Base-by-base conservation (phyloP, 2,888 invertebrate species). In the Tolmerus cingulatus region DNA sequence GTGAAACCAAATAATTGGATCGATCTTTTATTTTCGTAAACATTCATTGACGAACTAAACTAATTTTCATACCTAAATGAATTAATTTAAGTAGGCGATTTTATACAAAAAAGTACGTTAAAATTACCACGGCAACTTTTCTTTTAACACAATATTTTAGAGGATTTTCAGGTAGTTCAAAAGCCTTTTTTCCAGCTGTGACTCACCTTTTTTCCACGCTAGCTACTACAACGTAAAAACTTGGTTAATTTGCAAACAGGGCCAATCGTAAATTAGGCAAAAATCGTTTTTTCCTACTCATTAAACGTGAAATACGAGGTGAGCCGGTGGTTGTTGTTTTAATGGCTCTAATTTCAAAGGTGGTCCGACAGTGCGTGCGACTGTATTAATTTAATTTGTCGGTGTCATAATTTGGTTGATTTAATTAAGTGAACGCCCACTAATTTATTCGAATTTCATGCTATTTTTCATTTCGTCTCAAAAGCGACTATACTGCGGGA, bases 361-460 rank as follows among this genome's bases (percentile, higher is more conserved):
- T 51, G 79, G 79, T 5, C 16, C 30, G 30, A 12, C 30, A n/a
- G 79, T 79, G 79, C 79, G 79, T 79, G 79, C 30, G 34, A 51
- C 27, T 27, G 37, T 23, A 43, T 43, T 78, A 78, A 78, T 78
- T 78, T 78, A 78, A 78, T 78, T 78, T 78, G 46, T 43, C 43
- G 51, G 46, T 46, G 46, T 76, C 43, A 79, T 51, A 79, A 46
- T 40, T 27, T 79, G 46, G 79, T 27, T 79, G 79, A 79, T 43
- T 51, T 79, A 79, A 79, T 79, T 79, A 79, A 79, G 51, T 51
- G 30, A 16, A 51, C 51, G 51, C 79, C 79, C 27, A 79, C 46
- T 40, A 79, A 79, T 79, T 79, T 79, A 79, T 79, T 79, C 51
- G 16, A 51, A 79, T 30, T 46, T 79, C 16, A n/a, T 51, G 79